Base-by-base conservation (phyloP, 35 echinoderm and acorn worm species). In the Diadema setosum region DNA sequence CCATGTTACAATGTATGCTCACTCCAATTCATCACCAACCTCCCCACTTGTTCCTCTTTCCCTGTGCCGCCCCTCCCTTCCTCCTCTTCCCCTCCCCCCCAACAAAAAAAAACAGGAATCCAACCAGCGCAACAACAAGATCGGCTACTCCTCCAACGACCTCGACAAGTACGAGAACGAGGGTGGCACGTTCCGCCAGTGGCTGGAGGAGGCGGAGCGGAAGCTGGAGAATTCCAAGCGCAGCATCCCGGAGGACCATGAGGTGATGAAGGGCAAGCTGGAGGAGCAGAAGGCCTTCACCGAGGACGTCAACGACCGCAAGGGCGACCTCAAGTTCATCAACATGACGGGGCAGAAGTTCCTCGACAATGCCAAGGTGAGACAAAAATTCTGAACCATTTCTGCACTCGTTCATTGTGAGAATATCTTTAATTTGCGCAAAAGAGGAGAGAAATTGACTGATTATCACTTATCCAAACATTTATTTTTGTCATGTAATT, bases 311-410 rank as follows among this genome's bases (percentile, higher is more conserved):
- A 94, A 86, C 31, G 96, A 98, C 64, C 96, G 91, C 42, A 99
- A 94, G 88, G 96, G 88, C 7, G 93, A 99, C 64, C 70, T 99
- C 30, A 99, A 99, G 56, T 92, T 94, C 82, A 94, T 98, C 81
- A 98, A 94, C 55, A 99, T 99, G 85, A 94, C 96, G 14, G 96
- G 96, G 70, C 90, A 87, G 45, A 94, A 99, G 67, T 90, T 99
- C 58, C 37, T 91, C 29, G 83, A 91, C 48, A 89, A 92, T 87
- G 89, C 85, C 34, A 99, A 94, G 86, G 96, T 99, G 60, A 74
- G 42, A 15, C 4, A 33, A n/a, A n/a, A n/a, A n/a, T n/a, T n/a
- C n/a, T n/a, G n/a, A n/a, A n/a, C n/a, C n/a, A n/a, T n/a, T n/a
- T n/a, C n/a, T n/a, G n/a, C n/a, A n/a, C n/a, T n/a, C n/a, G n/a